phyloP scores from a whole-genome alignment of 2,113 vertebrate species.

The Holacanthus passer region DNA sequence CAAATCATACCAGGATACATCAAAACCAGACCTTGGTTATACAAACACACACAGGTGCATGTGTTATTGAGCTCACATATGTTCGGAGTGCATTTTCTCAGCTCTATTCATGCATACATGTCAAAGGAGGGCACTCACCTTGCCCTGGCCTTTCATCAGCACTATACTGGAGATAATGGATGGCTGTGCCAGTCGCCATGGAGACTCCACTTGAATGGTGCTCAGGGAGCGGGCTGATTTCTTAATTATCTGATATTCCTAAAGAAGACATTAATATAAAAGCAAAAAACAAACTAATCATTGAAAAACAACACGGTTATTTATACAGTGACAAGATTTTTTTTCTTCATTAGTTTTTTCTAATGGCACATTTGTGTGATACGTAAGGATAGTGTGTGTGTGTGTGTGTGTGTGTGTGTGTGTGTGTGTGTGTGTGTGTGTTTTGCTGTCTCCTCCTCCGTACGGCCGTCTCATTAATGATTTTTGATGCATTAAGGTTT shows the following conservation, averaged over 20 bases:
- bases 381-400: neutral
- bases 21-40: neutral
- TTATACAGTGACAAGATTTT: neutral
- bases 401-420: too few relatives aligned
- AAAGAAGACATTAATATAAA: slow-evolving; percentile 25
- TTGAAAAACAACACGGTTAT: neutral
- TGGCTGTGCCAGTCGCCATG: slow-evolving; percentile 95
- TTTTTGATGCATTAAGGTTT: too few relatives aligned
- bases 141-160: slow-evolving; percentile 98
- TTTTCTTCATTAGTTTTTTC: neutral
- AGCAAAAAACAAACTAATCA: neutral
- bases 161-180: slow-evolving; percentile 98
- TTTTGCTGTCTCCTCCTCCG: too few relatives aligned
- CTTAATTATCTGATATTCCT: slow-evolving; percentile 96
- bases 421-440: too few relatives aligned
- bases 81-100: neutral
- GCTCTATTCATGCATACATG: slow-evolving; percentile 37
- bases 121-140: slow-evolving; percentile 86
- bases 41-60: neutral
- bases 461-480: too few relatives aligned
- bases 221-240: slow-evolving; percentile 96
- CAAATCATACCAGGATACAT: neutral
- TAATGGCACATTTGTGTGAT: neutral
- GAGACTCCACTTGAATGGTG: slow-evolving; percentile 95
- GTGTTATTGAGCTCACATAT: neutral